These are phyloP conservation scores for Coremacera marginata DNA, from an alignment of 2,888 invertebrate species.

Conservation along the genomic window DNA sequence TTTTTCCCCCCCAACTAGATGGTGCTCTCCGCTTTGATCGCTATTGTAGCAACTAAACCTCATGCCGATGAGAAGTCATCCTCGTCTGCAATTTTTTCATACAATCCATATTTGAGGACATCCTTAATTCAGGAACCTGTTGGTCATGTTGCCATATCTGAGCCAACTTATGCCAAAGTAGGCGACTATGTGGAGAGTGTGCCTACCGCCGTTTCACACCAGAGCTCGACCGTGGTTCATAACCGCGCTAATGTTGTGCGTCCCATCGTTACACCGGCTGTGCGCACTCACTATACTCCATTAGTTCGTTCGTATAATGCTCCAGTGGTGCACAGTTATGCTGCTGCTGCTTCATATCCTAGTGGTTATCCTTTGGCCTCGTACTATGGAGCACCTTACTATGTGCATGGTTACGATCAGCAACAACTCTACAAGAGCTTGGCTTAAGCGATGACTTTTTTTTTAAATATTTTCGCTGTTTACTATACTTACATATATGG, in stretches of 20 bases:
- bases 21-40: constrained; percentile 27
- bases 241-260: constrained; percentile 58
- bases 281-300: constrained; percentile 9
- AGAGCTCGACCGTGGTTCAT: constrained; percentile 71
- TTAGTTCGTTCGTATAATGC: constrained; percentile 1
- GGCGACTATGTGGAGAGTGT: constrained; percentile 58
- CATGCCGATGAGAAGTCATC: constrained; percentile 42
- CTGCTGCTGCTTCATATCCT: constrained; percentile 6
- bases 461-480: too few relatives aligned
- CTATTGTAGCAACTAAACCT: constrained; percentile 41
- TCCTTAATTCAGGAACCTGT: constrained; percentile 7
- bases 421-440: constrained; percentile 26
- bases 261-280: constrained; percentile 12
- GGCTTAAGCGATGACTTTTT: not conserved
- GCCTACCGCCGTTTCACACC: constrained; percentile 68
- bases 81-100: constrained; percentile 19
- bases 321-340: constrained; percentile 25
- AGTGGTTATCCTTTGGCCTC: constrained; percentile 6
- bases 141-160: constrained; percentile 48
- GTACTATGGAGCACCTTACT: constrained; percentile 25
- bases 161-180: constrained; percentile 56
- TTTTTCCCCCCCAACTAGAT: not conserved
- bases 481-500: too few relatives aligned
- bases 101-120: not conserved
- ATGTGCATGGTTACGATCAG: constrained; percentile 8